These are phyloP conservation scores for Piezodorus guildinii DNA, from an alignment of 1,140 invertebrate species.

Conservation along the genomic window DNA sequence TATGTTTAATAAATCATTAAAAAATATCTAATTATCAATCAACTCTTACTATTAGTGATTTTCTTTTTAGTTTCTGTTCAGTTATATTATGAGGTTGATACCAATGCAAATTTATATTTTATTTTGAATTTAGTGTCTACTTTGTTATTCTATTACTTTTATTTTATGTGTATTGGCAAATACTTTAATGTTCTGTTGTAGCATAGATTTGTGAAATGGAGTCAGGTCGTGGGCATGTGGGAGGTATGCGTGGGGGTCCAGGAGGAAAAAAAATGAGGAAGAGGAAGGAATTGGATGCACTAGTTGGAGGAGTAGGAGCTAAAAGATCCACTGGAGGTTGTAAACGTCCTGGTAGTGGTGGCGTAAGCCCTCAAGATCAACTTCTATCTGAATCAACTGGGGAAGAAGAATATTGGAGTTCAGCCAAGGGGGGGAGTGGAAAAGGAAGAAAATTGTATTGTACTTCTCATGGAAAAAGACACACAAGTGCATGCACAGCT, in stretches of 20 bases:
- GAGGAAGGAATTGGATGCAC: conserved; percentile 42
- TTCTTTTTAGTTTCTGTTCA: too few species aligned
- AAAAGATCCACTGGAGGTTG: conserved; percentile 25
- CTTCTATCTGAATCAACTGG: conserved; percentile 37
- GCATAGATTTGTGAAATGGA: conserved; percentile 22
- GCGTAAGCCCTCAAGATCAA: conserved; percentile 34
- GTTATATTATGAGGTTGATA: too few species aligned
- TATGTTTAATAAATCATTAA: too few species aligned
- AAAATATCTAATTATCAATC: too few species aligned
- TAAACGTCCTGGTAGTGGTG: conserved; percentile 31
- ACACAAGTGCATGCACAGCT: conserved; percentile 34
- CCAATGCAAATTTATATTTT: too few species aligned
- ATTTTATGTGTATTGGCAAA: not conserved
- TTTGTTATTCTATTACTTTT: not conserved
- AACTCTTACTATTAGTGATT: too few species aligned
- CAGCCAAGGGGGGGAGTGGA: conserved; percentile 36
- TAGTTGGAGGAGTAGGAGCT: conserved; percentile 30
- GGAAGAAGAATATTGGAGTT: conserved; percentile 41
- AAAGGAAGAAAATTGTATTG: conserved; percentile 33
- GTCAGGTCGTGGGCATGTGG: conserved; percentile 20
- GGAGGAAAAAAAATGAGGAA: conserved; percentile 44
- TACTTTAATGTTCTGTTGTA: conserved; percentile 12
- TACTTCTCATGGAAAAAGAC: conserved; percentile 32
- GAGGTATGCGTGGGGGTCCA: conserved; percentile 17
- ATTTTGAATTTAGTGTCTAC: too few species aligned